phyloP scores from a whole-genome alignment of 2,113 vertebrate species.

The Otocyon megalotis region DNA sequence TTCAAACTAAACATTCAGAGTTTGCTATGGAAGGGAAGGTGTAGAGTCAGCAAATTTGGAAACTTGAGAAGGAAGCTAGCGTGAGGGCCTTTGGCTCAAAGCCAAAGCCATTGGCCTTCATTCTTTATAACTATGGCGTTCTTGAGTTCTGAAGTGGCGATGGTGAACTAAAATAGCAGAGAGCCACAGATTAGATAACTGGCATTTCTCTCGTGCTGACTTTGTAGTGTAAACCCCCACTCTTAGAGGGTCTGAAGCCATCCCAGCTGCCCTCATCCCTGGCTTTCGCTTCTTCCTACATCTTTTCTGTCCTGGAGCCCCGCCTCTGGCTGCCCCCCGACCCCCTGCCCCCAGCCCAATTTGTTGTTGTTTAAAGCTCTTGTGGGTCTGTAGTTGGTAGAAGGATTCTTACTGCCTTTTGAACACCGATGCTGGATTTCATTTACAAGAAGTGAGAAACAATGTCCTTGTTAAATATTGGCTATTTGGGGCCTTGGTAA shows the following conservation, averaged over 20 bases:
- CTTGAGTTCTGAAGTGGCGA: constrained; percentile 60
- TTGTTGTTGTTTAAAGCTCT: not conserved
- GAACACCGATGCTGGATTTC: not conserved
- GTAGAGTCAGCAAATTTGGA: constrained; percentile 60
- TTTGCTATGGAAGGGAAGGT: constrained; percentile 43
- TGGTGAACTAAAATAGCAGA: constrained; percentile 72
- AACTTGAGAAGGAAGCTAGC: constrained; percentile 59
- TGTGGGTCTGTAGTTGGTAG: not conserved
- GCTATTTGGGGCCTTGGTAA: not conserved
- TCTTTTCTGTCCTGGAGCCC: not conserved
- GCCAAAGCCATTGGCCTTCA: constrained; percentile 40
- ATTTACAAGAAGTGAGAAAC: constrained; percentile 34
- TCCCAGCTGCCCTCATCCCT: not conserved
- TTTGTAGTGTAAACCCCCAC: constrained; percentile 39
- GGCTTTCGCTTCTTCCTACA: not conserved
- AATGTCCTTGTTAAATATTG: not conserved
- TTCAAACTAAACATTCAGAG: not conserved
- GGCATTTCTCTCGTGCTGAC: constrained; percentile 61
- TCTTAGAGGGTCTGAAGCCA: not conserved
- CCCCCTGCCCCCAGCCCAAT: not conserved
- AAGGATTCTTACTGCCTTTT: not conserved
- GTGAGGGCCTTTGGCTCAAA: constrained; percentile 51
- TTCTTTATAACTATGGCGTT: constrained; percentile 2
- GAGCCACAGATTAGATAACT: constrained; percentile 57
- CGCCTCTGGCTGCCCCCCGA: not conserved